phyloP scores from a whole-genome alignment of 2,797 vertebrate genomes.

The Macropus fuliginosus region DNA sequence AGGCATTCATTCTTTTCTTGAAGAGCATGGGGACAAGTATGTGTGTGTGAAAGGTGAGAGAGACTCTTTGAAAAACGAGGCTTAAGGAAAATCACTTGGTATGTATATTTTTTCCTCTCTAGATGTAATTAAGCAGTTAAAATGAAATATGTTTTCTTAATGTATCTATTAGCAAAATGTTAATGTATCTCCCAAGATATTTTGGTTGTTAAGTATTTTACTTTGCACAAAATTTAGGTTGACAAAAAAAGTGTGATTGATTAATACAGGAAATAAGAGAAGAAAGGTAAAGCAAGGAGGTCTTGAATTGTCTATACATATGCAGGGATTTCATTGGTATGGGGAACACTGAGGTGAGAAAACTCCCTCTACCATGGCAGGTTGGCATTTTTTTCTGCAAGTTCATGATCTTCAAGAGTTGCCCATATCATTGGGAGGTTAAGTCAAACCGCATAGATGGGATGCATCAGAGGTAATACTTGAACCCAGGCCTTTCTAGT shows the following conservation, averaged over 20 bases:
- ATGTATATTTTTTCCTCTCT: conserved; percentile 45
- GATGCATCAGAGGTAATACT: background rate
- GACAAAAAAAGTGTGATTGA: conserved; percentile 36
- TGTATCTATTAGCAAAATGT: conserved; percentile 64
- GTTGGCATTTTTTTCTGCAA: background rate
- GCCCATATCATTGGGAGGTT: background rate
- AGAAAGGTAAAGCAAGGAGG: conserved; percentile 7
- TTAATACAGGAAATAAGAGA: conserved; percentile 56
- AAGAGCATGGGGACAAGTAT: conserved; percentile 38
- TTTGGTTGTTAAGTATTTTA: conserved; percentile 47
- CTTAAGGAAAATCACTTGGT: conserved; percentile 41
- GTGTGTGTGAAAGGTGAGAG: background rate
- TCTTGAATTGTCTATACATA: conserved; percentile 10
- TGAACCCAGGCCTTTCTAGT: background rate
- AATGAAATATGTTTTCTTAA: conserved; percentile 62
- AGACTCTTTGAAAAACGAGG: conserved; percentile 31
- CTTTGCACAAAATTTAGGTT: conserved; percentile 35
- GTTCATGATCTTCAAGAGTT: background rate
- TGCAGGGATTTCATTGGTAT: background rate
- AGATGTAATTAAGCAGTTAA: conserved; percentile 59
- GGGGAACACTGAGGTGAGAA: background rate
- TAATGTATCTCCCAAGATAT: conserved; percentile 57
- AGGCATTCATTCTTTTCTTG: conserved; percentile 34
- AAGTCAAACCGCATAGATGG: background rate
- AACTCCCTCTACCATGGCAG: no score